These are phyloP conservation scores for Propsilocerus akamusi DNA, from an alignment of 1,140 invertebrate genomes.

Conservation along the genomic window DNA sequence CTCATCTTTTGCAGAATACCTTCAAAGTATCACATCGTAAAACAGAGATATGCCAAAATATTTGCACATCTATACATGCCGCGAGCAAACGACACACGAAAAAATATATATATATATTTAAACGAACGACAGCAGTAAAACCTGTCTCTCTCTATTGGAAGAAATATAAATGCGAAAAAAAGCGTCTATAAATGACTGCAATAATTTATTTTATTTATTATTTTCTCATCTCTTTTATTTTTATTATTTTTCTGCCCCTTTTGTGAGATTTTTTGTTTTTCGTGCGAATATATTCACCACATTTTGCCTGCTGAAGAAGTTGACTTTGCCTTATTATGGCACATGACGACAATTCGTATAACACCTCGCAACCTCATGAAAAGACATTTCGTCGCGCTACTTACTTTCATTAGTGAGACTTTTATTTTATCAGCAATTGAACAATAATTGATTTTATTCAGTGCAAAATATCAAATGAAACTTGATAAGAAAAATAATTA, in stretches of 20 bases:
- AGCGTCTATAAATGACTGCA: constrained; percentile 2
- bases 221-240: constrained; percentile 1
- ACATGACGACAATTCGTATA: not conserved
- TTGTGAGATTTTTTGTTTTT: not conserved
- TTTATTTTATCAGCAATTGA: not conserved
- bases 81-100: not conserved
- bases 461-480: not conserved
- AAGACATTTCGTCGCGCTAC: not conserved
- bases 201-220: not conserved
- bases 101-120: not conserved
- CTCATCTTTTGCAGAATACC: too few relatives aligned
- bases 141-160: not conserved
- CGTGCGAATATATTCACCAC: not conserved
- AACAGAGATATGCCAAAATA: not conserved
- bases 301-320: not conserved
- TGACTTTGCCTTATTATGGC: not conserved
- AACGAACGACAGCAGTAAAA: not conserved
- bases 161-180: not conserved
- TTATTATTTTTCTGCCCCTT: not conserved
- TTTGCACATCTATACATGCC: not conserved
- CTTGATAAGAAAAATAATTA: not conserved
- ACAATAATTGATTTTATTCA: not conserved
- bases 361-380: not conserved
- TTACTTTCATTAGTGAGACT: not conserved
- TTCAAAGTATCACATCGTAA: too few relatives aligned